Evolutionary conservation across 2,113 vertebrate genomes (phyloP).

Genomic region (Nothoprocta pentlandii): DNA sequence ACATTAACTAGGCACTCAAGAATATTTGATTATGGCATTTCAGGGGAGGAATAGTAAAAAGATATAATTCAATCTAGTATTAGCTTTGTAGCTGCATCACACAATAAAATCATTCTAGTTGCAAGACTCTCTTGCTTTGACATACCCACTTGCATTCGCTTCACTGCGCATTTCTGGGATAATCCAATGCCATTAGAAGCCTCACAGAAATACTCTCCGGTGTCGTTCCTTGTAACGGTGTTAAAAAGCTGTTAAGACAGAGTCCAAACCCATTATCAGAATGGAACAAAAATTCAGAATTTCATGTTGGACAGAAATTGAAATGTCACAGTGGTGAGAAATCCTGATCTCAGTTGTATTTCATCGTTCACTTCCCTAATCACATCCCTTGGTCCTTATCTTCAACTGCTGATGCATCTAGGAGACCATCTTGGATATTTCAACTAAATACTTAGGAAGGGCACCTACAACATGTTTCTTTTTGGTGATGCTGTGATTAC

Average conservation of each 20-base stretch:
- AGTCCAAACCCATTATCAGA: conserved; percentile 25
- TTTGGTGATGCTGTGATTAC: not conserved
- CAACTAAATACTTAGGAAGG: not conserved
- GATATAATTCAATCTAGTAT: not conserved
- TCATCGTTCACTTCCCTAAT: not conserved
- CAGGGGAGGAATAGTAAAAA: not conserved
- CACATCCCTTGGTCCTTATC: not conserved
- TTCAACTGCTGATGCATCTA: not conserved
- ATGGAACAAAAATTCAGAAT: not conserved
- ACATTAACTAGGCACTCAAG: not conserved
- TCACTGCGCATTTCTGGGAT: conserved; percentile 85
- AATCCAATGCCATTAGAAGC: conserved; percentile 88
- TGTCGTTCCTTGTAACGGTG: conserved; percentile 85
- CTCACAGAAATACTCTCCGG: conserved; percentile 92
- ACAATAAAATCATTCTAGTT: not conserved
- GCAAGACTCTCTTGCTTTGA: conserved; percentile 6
- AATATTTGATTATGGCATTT: not conserved
- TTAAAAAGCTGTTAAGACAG: conserved; percentile 85
- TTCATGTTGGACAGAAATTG: not conserved
- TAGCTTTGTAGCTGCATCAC: not conserved
- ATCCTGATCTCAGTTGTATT: not conserved
- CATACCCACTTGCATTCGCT: conserved; percentile 87
- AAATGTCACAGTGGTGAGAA: not conserved
- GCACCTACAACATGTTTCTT: not conserved
- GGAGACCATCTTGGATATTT: not conserved